Percentiles rank a stretch among this genome's conserved stretches.
Conservation (phyloP, 2,797 vertebrate species). For the Anisognathus igniventris region DNA sequence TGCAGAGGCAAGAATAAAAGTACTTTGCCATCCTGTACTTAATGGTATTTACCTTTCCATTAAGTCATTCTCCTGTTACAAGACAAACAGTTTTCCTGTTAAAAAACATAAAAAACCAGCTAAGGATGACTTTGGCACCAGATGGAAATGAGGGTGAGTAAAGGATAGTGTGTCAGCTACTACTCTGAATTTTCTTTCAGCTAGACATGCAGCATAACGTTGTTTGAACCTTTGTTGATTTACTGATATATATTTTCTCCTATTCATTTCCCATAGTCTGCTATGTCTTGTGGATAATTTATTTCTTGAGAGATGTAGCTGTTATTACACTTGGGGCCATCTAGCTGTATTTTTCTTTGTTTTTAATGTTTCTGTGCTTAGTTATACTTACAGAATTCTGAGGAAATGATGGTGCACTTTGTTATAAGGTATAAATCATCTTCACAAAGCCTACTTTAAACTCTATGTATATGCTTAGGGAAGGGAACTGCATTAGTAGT, state of each 20-base stretch:
- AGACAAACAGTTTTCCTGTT: not conserved
- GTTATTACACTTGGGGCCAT: constrained; percentile 1
- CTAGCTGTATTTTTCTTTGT: constrained; percentile 43
- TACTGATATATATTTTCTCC: constrained; percentile 33
- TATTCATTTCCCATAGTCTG: constrained; percentile 30
- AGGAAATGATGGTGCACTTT: constrained; percentile 3
- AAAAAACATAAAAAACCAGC: not conserved
- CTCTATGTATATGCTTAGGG: not conserved
- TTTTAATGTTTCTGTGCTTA: constrained; percentile 24
- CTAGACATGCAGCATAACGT: not conserved
- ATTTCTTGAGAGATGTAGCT: constrained; percentile 35
- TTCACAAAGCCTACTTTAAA: not conserved
- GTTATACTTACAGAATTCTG: not conserved
- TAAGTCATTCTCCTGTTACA: not conserved
- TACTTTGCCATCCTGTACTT: not conserved
- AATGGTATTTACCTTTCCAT: not conserved
- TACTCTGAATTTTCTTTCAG: constrained; percentile 25
- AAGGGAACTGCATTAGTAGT: not conserved
- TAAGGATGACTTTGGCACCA: not conserved
- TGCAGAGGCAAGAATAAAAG: not conserved
- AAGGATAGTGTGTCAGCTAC: not conserved
- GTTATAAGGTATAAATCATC: constrained; percentile 26
- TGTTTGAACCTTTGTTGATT: constrained; percentile 19
- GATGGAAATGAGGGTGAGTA: not conserved
- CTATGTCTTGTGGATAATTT: constrained; percentile 30